Conservation (phyloP, 1,140 invertebrate species). For the Cheumatopsyche charites region DNA sequence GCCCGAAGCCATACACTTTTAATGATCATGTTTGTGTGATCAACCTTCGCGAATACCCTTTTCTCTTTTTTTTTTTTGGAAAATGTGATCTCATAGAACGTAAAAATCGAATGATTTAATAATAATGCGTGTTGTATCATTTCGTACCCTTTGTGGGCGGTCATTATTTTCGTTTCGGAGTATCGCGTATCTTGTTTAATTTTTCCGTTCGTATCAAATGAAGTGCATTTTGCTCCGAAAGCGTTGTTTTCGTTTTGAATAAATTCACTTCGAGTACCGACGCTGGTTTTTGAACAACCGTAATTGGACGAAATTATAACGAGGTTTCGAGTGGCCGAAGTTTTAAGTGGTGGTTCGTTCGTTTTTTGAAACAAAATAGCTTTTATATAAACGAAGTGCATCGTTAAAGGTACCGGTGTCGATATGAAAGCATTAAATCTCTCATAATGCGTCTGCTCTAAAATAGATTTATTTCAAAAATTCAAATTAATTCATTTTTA, state of each 20-base stretch:
- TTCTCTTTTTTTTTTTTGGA: slow-evolving; percentile 24
- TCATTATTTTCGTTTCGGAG: too few species aligned
- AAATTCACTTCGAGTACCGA: neutral
- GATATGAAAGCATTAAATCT: slow-evolving; percentile 10
- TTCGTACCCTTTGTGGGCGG: neutral
- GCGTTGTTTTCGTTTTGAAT: neutral
- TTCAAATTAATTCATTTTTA: neutral
- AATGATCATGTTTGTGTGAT: slow-evolving; percentile 38
- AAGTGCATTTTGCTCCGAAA: neutral
- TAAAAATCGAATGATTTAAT: too few species aligned
- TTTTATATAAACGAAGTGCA: neutral
- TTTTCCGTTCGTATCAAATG: too few species aligned
- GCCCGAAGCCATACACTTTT: slow-evolving; percentile 40
- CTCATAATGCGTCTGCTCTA: too few species aligned
- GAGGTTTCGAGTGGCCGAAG: neutral
- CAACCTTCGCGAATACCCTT: slow-evolving; percentile 5
- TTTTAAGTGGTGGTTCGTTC: neutral
- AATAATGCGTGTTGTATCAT: too few species aligned
- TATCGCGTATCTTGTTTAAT: too few species aligned
- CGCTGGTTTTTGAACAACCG: neutral
- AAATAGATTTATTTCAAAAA: neutral
- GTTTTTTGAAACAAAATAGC: neutral
- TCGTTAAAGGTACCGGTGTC: neutral
- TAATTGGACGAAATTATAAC: neutral
- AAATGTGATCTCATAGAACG: neutral